A percentile compares a stretch with the other conserved stretches of the same genome.
phyloP scores from a whole-genome alignment of 2,888 invertebrate genomes.

The Megaustenia siamemsis region DNA sequence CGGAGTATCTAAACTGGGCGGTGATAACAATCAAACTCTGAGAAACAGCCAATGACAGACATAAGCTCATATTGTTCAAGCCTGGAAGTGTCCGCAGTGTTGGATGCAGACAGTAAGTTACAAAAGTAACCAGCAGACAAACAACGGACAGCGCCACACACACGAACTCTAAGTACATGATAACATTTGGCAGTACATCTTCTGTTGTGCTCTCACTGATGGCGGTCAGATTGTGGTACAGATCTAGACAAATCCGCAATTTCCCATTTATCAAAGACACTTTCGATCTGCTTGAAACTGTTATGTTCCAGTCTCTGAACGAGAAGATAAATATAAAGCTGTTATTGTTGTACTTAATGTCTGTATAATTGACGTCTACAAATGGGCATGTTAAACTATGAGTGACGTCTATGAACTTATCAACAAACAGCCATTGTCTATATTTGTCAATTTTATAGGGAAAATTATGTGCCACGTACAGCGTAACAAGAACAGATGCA shows the following conservation, averaged over 20 bases:
- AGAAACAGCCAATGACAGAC: slow-evolving; percentile 52
- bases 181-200: neutral
- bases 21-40: slow-evolving; percentile 49
- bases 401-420: slow-evolving; percentile 36
- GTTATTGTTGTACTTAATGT: neutral
- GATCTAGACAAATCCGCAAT: slow-evolving; percentile 1
- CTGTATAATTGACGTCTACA: slow-evolving; percentile 16
- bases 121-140: slow-evolving; percentile 55
- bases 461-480: neutral
- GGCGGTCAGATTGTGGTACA: slow-evolving; percentile 25
- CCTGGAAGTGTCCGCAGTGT: slow-evolving; percentile 59
- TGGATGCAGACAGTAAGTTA: slow-evolving; percentile 57
- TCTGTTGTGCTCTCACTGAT: neutral
- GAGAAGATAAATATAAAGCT: neutral
- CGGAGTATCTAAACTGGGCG: neutral
- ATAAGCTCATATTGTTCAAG: slow-evolving; percentile 59
- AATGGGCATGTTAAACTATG: slow-evolving; percentile 35
- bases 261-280: slow-evolving; percentile 20
- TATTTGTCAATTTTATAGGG: fast-evolving
- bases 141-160: slow-evolving; percentile 54
- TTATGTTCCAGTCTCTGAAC: neutral
- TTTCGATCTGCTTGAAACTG: neutral
- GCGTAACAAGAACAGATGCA: neutral
- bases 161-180: slow-evolving; percentile 33
- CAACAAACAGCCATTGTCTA: neutral